A percentile compares a stretch with the other conserved stretches of the same genome.
These are phyloP conservation scores for Chitala chitala DNA, from an alignment of 2,113 vertebrate genomes.

Conservation along the genomic window DNA sequence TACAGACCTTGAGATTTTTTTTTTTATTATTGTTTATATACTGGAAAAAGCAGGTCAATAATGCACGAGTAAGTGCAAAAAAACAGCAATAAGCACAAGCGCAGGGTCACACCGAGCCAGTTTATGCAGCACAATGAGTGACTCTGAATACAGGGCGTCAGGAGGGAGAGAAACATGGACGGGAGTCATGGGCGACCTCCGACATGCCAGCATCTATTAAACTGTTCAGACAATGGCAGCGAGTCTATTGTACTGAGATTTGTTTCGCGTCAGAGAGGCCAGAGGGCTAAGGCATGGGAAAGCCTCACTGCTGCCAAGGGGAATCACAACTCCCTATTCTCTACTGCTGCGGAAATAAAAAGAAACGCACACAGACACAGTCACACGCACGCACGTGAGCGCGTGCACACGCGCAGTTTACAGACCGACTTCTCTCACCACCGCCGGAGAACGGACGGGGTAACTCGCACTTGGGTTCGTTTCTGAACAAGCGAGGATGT, in stretches of 20 bases:
- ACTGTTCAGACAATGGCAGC: conserved; percentile 85
- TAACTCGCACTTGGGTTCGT: conserved; percentile 64
- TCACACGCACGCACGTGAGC: conserved; percentile 39
- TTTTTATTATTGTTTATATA: conserved; percentile 80
- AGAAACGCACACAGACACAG: conserved; percentile 44
- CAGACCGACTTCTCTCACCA: not conserved
- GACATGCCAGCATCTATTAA: conserved; percentile 80
- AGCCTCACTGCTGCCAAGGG: conserved; percentile 84
- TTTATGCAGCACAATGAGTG: conserved; percentile 75
- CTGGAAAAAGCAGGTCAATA: conserved; percentile 87
- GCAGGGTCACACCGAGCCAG: conserved; percentile 71
- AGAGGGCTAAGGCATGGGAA: conserved; percentile 81
- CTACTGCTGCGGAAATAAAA: conserved; percentile 62
- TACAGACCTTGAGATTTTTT: conserved; percentile 75
- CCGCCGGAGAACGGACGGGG: conserved; percentile 34
- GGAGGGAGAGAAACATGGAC: conserved; percentile 67
- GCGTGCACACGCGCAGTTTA: conserved; percentile 21
- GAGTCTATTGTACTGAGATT: conserved; percentile 79
- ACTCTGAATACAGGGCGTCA: conserved; percentile 67
- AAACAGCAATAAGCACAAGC: conserved; percentile 65
- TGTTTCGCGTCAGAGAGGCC: conserved; percentile 77
- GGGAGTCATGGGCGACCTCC: conserved; percentile 76
- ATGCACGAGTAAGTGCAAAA: conserved; percentile 79
- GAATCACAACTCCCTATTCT: conserved; percentile 81
- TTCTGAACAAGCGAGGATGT: conserved; percentile 54